Percentiles rank a stretch among this genome's conserved stretches.
Conservation (phyloP, 1,140 invertebrate genomes). For the Tetramorium parvispinum region DNA sequence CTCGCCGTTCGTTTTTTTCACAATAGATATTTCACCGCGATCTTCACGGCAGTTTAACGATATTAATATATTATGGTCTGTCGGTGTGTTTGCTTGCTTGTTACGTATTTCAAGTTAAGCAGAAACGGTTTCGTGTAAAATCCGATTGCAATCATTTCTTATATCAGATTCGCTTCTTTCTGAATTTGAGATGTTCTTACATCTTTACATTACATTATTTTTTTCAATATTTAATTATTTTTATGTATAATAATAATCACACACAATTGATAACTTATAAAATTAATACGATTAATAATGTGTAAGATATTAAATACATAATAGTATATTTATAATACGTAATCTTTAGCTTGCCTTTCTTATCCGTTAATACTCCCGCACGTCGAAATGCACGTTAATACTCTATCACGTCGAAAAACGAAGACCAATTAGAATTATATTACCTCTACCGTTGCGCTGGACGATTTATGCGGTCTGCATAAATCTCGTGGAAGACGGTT, state of each 20-base stretch:
- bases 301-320: not conserved
- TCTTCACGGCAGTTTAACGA: constrained; percentile 66
- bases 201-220: not conserved
- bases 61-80: constrained; percentile 66
- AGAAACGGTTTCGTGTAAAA: not conserved
- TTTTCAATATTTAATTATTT: constrained; percentile 1
- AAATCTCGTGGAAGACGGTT: constrained; percentile 44
- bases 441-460: not conserved
- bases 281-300: constrained; percentile 2
- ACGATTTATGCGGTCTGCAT: constrained; percentile 54
- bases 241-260: not conserved
- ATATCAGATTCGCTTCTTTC: not conserved
- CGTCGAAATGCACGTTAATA: no score
- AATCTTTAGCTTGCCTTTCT: not conserved
- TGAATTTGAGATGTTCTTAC: not conserved
- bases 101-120: not conserved
- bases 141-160: not conserved
- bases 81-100: constrained; percentile 7
- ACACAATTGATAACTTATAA: not conserved
- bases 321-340: not conserved
- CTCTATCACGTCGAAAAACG: constrained; percentile 10
- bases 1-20: constrained; percentile 46
- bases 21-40: constrained; percentile 57
- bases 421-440: constrained; percentile 46
- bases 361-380: constrained; percentile 11